A percentile compares a stretch with the other conserved stretches of the same genome.
Conservation (phyloP, 2,113 vertebrate genomes). For the Tapirus terrestris region DNA sequence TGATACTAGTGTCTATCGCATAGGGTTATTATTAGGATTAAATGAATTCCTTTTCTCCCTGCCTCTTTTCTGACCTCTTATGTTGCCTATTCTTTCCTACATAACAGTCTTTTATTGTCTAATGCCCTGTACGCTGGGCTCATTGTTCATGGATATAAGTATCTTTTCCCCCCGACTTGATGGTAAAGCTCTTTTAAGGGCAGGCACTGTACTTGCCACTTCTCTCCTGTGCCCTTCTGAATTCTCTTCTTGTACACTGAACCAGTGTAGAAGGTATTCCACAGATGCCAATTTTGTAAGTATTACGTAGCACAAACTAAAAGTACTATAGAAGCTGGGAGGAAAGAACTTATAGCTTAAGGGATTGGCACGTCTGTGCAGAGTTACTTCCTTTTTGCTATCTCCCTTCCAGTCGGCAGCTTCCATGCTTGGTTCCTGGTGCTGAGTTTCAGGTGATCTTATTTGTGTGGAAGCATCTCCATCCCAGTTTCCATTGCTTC, state of each 20-base stretch:
- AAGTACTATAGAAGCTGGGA: neutral
- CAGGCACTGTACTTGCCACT: neutral
- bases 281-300: neutral
- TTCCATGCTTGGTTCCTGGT: neutral
- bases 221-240: neutral
- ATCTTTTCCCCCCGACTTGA: neutral
- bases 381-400: conserved; percentile 3
- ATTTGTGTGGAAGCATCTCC: neutral
- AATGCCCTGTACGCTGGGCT: neutral
- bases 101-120: conserved; percentile 26
- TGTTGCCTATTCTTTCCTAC: neutral
- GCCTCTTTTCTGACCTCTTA: neutral
- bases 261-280: neutral
- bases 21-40: neutral
- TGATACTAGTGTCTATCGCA: neutral
- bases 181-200: conserved; percentile 9
- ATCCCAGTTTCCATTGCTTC: neutral
- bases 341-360: neutral
- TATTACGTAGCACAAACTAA: conserved; percentile 3
- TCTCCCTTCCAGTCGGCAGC: neutral
- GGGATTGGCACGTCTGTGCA: neutral
- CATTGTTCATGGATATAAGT: conserved; percentile 15
- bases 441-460: neutral
- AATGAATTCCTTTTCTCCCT: neutral
- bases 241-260: neutral